Base-by-base conservation (phyloP, 2,113 vertebrate genomes). In the Solea senegalensis region DNA sequence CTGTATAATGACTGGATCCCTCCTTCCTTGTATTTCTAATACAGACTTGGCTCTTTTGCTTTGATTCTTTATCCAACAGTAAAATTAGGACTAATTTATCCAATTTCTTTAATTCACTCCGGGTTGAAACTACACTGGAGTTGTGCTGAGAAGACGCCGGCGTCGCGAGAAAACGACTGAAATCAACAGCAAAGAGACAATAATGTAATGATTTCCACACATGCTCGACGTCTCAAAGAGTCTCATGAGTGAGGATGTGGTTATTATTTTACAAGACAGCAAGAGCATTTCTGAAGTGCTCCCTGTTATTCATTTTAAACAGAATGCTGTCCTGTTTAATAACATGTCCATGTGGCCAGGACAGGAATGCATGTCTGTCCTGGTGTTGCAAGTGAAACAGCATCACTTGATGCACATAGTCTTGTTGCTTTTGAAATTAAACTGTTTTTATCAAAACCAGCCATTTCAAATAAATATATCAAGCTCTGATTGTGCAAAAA, bases 321-420 rank as follows among this genome's bases (percentile, higher is more conserved):
- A 86, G 89, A 83, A 90, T 72, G 70, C 60, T 39, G 16, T 75
- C 14, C 40, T 73, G 86, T 82, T 72, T 84, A 61, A 56, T 55
- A 83, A 78, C 65, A 77, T 53, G 65, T 59, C 43, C 40, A 39
- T 68, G 60, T 78, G 82, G 69, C 61, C 54, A 49, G 56, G 28
- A 69, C 77, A 74, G 77, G 72, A 82, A 76, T 74, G 70, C 65
- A 57, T 64, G 50, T 45, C 45, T 71, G 69, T 52, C 12, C 53
- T 27, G 44, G 7, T 54, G 64, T 61, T 62, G 72, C 74, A 86
- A 76, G 68, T 74, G 69, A 76, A 85, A 56, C 3, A 0, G 43
- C 60, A 52, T 51, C 40, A 8, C 53, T 65, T 4, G 8, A 66
- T n/a, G 34, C 41, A 45, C 59, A 58, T 34, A 10, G 56, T 57